These are phyloP conservation scores for Epinephelus moara DNA, from an alignment of 2,113 vertebrate genomes.

Conservation along the genomic window DNA sequence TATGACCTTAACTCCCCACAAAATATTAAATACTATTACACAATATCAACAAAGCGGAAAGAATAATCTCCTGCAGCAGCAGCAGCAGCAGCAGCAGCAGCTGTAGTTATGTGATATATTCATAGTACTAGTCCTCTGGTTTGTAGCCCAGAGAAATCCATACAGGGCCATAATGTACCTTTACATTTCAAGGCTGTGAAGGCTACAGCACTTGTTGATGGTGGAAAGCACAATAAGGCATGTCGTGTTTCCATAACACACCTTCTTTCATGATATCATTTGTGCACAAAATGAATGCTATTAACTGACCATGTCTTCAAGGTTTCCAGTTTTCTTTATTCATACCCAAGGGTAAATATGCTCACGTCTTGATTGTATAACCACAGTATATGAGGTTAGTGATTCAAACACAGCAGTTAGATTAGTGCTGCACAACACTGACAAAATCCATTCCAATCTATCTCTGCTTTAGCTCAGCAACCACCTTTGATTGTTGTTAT, in stretches of 20 bases:
- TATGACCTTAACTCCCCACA: conserved; percentile 42
- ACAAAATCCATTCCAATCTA: neutral
- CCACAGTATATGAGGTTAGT: neutral
- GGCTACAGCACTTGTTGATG: neutral
- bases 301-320: neutral
- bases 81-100: conserved; percentile 14
- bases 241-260: neutral
- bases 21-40: conserved; percentile 47
- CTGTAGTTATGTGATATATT: conserved; percentile 21
- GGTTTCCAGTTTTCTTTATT: too few relatives aligned
- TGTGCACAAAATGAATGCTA: neutral
- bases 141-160: conserved; percentile 1
- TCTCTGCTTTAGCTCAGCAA: neutral
- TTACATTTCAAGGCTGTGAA: neutral
- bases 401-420: neutral
- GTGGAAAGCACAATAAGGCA: neutral
- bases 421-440: neutral
- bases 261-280: neutral
- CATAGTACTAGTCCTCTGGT: neutral
- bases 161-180: neutral
- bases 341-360: too few relatives aligned
- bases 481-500: neutral
- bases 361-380: neutral
- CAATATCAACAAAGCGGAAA: conserved; percentile 16
- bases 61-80: conserved; percentile 28